These are phyloP conservation scores for Phylloscopus whistleri DNA, from an alignment of 2,113 vertebrate genomes.

Conservation along the genomic window DNA sequence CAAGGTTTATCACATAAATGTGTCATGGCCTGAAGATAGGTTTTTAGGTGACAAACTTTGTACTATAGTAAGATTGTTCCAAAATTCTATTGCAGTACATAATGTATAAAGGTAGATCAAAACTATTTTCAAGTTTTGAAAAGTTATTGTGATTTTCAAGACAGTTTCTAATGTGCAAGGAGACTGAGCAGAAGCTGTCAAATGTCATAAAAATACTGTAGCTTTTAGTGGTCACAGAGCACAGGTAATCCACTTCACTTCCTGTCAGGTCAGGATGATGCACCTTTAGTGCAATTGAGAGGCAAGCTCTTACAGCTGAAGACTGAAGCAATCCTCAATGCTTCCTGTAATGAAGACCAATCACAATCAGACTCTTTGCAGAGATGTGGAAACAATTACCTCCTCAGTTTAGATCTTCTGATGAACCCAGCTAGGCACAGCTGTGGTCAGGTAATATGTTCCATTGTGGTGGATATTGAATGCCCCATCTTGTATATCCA, in stretches of 20 bases:
- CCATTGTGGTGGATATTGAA: neutral
- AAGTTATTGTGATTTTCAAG: neutral
- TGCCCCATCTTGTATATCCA: neutral
- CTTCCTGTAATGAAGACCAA: neutral
- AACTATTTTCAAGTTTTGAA: neutral
- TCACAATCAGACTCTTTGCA: neutral
- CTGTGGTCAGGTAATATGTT: neutral
- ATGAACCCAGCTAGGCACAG: neutral
- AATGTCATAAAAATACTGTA: neutral
- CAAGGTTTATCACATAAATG: neutral
- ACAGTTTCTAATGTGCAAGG: neutral
- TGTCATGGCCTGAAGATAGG: neutral
- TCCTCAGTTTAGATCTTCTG: neutral
- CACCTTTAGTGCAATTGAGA: neutral
- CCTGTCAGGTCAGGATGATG: neutral
- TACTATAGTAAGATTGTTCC: neutral
- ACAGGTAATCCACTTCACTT: fast-evolving
- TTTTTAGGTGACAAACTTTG: neutral
- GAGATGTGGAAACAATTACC: neutral
- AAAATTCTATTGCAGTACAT: neutral
- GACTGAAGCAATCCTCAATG: neutral
- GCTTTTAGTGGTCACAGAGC: neutral
- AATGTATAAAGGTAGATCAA: neutral
- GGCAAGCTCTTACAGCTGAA: neutral
- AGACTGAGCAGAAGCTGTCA: neutral